Evolutionary conservation across 2,797 vertebrate species (phyloP).

Genomic region (Ataeniobius toweri): DNA sequence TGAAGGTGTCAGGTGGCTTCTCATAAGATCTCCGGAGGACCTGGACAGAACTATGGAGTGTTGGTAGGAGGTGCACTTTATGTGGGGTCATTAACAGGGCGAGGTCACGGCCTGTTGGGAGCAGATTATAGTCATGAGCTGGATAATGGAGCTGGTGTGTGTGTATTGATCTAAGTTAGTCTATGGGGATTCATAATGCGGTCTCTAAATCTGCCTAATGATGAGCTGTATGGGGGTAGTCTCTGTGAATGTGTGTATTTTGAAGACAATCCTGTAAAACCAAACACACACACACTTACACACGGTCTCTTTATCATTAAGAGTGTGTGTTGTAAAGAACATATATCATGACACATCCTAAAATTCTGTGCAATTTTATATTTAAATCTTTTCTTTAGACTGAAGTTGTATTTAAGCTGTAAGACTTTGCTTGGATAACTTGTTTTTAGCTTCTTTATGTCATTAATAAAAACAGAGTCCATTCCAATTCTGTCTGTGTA

Average conservation of each 20-base stretch:
- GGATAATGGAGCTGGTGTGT: slow-evolving; percentile 70
- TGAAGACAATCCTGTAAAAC: slow-evolving; percentile 30
- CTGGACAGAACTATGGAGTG: slow-evolving; percentile 32
- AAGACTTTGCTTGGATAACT: not conserved
- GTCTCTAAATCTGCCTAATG: slow-evolving; percentile 77
- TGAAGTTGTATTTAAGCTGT: not conserved
- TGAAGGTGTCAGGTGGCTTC: slow-evolving; percentile 34
- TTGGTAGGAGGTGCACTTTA: slow-evolving; percentile 50
- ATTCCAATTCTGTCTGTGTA: not conserved
- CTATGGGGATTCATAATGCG: slow-evolving; percentile 67
- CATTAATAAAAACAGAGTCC: not conserved
- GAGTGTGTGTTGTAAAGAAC: too few species aligned
- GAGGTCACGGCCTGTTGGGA: slow-evolving; percentile 73
- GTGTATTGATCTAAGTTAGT: slow-evolving; percentile 67
- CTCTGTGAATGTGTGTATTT: slow-evolving; percentile 28
- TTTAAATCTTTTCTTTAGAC: not conserved
- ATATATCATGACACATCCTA: too few species aligned
- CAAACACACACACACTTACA: not conserved
- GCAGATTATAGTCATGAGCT: slow-evolving; percentile 71
- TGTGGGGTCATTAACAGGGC: slow-evolving; percentile 71
- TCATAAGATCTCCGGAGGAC: slow-evolving; percentile 44
- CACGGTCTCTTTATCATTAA: not conserved
- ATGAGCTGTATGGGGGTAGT: slow-evolving; percentile 56
- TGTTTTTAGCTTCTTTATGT: not conserved
- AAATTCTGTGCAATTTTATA: too few species aligned